Evolutionary conservation across 2,888 invertebrate genomes (phyloP).

Genomic region (Noctua pronuba): DNA sequence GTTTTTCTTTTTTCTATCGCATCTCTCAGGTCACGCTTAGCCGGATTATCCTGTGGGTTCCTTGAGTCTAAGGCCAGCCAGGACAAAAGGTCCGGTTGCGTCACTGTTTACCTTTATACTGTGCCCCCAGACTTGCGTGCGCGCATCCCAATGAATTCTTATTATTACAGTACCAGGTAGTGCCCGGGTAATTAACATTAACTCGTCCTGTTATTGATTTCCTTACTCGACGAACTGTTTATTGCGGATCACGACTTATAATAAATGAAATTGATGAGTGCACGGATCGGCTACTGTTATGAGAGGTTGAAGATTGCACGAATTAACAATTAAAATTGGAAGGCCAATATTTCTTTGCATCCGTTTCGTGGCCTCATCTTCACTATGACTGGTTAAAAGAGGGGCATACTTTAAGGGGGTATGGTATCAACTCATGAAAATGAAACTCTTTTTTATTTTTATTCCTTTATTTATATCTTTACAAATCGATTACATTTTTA

Average conservation of each 20-base stretch:
- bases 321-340: neutral
- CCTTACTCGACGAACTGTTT: slow-evolving; percentile 52
- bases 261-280: slow-evolving; percentile 44
- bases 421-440: neutral
- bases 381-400: neutral
- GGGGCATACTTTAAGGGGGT: neutral
- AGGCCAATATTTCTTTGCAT: neutral
- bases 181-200: slow-evolving; percentile 73
- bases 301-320: neutral
- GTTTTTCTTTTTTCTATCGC: no score
- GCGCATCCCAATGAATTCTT: slow-evolving; percentile 65
- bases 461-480: no score
- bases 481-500: no score
- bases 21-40: no score
- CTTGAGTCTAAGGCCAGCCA: no score
- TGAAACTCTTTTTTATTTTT: neutral
- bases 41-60: no score
- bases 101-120: neutral
- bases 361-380: neutral
- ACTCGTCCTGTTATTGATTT: slow-evolving; percentile 64
- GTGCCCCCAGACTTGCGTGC: slow-evolving; percentile 60
- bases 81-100: neutral
- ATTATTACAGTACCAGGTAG: slow-evolving; percentile 70
- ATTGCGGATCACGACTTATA: slow-evolving; percentile 49
- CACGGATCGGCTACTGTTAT: slow-evolving; percentile 44